Percentiles rank a stretch among this genome's conserved stretches.
Evolutionary conservation across 2,797 vertebrate species (phyloP).

Genomic region (Rhinoraja longicauda): DNA sequence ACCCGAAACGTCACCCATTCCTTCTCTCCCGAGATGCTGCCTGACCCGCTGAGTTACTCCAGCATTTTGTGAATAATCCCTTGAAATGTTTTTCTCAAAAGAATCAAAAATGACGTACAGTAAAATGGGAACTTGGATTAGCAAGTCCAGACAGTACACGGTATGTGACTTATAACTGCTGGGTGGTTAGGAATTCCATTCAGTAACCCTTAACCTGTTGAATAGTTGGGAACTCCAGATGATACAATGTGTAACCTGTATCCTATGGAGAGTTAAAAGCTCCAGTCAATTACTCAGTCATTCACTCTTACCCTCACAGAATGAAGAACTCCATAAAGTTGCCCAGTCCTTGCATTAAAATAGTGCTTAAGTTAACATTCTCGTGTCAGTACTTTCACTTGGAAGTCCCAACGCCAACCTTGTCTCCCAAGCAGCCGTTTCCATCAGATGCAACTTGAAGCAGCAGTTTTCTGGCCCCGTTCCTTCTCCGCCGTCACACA

Average conservation of each 20-base stretch:
- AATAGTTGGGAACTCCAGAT: neutral
- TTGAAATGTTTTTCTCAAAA: neutral
- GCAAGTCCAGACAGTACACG: neutral
- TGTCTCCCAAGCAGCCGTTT: neutral
- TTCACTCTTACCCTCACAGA: neutral
- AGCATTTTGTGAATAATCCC: no score
- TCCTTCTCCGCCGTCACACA: conserved; percentile 44
- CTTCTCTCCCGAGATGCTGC: no score
- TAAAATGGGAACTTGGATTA: neutral
- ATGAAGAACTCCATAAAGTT: neutral
- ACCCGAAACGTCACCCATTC: no score
- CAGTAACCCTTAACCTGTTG: neutral
- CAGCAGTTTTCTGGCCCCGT: neutral
- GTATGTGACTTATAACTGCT: neutral
- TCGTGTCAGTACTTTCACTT: neutral
- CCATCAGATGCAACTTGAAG: neutral
- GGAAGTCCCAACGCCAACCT: neutral
- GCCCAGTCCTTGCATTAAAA: conserved; percentile 21
- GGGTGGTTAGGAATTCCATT: neutral
- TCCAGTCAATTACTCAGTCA: neutral
- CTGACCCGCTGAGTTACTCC: no score
- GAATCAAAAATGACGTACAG: neutral
- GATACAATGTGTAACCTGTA: neutral
- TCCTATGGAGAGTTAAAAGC: neutral
- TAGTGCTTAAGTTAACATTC: conserved; percentile 35